Evolutionary conservation across 2,797 vertebrate species (phyloP), one percentile per base, ranked within the genome.

Genomic region (Podarcis siculus): DNA sequence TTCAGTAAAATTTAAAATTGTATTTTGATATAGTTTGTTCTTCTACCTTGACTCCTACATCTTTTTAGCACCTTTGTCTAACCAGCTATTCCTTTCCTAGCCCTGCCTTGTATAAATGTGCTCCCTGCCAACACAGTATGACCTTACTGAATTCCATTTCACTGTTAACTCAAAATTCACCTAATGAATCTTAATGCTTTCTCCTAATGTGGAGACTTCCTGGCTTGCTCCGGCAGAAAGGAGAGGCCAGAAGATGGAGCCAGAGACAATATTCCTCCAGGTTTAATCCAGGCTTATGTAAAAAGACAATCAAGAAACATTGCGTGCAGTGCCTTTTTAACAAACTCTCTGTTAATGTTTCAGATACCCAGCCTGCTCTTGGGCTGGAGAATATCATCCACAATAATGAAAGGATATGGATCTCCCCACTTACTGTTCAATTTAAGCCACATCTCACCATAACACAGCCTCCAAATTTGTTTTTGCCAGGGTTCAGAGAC

Each of bases 191-290:
- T 66, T 37, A 27, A 4, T 35, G 27, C 30, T 78, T 85, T 81
- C 69, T 80, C 27, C 15, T 10, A 73, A 42, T 58, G 69, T 6
- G 5, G 12, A 25, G 21, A 73, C 0, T 0, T 3, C 35, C 67
- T 58, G 0, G 0, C 73, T 72, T 1, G 12, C 73, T 91, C 76
- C 86, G 84, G 23, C 0, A 30, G 37, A 27, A 67, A 84, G 42
- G 0, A 5, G 85, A 92, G 67, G 79, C 81, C 37, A 85, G 93
- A 95, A 95, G 94, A 90, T 89, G 89, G 94, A 92, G 92, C 89
- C 91, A 82, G 86, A 23, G 82, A 87, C 30, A 30, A 85, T 71
- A 32, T 37, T 79, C 92, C 42, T 87, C 49, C 30, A 82, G 55
- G 39, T 84, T 77, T 66, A 80, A 0, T 67, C 85, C 73, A 83